These are phyloP conservation scores for Pantala flavescens DNA, from an alignment of 1,140 invertebrate genomes.

Conservation along the genomic window DNA sequence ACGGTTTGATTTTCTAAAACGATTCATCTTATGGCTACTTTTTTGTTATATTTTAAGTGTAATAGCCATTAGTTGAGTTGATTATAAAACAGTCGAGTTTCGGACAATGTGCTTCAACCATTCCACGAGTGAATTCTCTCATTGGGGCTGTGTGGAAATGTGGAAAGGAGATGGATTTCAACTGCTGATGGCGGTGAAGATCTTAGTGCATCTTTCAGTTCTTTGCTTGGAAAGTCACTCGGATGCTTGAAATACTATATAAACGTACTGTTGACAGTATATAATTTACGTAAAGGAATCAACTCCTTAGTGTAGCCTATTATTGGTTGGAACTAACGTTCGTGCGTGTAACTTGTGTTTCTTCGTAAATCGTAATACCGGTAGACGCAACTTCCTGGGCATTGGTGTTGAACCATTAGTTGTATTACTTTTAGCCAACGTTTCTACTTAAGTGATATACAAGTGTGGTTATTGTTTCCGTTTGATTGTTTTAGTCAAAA, in stretches of 20 bases:
- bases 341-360: background rate
- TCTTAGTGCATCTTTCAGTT: background rate
- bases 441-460: too few relatives aligned
- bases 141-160: background rate
- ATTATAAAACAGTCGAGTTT: background rate
- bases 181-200: background rate
- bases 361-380: background rate
- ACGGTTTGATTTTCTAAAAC: slow-evolving; percentile 19
- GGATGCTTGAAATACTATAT: background rate
- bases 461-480: too few relatives aligned
- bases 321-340: too few relatives aligned
- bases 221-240: background rate
- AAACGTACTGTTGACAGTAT: background rate
- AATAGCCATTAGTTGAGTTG: background rate
- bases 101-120: background rate
- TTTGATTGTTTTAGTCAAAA: too few relatives aligned
- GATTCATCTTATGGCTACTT: background rate
- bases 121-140: background rate
- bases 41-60: background rate
- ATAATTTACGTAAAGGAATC: too few relatives aligned
- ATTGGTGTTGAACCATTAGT: background rate
- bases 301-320: too few relatives aligned
- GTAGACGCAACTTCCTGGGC: background rate
- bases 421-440: too few relatives aligned
- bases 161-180: background rate